phyloP scores from a whole-genome alignment of 2,113 vertebrate genomes.

The Nematolebias whitei region DNA sequence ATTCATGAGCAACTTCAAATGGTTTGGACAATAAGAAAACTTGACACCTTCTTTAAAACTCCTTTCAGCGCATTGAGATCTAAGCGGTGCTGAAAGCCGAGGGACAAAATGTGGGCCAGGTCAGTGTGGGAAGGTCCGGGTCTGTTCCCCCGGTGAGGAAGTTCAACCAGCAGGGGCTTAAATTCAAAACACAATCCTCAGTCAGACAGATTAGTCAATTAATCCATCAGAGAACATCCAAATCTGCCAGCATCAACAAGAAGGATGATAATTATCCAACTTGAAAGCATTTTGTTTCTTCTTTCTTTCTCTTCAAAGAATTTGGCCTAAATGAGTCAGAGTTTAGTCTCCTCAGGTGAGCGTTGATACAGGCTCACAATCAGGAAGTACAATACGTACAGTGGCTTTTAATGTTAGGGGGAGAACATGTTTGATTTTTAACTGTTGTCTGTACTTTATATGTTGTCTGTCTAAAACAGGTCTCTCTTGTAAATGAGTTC shows the following conservation, averaged over 20 bases:
- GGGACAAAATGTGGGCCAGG: neutral
- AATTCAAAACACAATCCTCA: constrained; percentile 41
- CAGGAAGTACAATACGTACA: too few relatives aligned
- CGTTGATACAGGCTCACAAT: neutral
- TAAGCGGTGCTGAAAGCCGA: neutral
- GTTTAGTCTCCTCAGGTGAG: neutral
- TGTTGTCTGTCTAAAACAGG: too few relatives aligned
- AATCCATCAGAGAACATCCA: constrained; percentile 42
- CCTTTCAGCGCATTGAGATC: neutral
- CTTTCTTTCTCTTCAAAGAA: neutral
- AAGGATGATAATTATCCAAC: neutral
- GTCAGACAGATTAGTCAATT: constrained; percentile 42
- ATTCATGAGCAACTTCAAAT: too few relatives aligned
- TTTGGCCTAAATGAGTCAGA: neutral
- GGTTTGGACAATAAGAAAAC: neutral
- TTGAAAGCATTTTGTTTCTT: constrained; percentile 2
- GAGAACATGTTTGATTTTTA: too few relatives aligned
- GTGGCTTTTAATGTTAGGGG: neutral
- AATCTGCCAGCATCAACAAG: constrained; percentile 7
- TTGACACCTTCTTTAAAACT: neutral
- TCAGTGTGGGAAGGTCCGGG: neutral
- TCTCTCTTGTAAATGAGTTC: too few relatives aligned
- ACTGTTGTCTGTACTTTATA: too few relatives aligned
- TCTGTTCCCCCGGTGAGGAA: neutral
- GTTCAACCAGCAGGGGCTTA: constrained; percentile 12